These are phyloP conservation scores for Cephonodes hylas DNA, from an alignment of 2,888 invertebrate species.

Conservation along the genomic window DNA sequence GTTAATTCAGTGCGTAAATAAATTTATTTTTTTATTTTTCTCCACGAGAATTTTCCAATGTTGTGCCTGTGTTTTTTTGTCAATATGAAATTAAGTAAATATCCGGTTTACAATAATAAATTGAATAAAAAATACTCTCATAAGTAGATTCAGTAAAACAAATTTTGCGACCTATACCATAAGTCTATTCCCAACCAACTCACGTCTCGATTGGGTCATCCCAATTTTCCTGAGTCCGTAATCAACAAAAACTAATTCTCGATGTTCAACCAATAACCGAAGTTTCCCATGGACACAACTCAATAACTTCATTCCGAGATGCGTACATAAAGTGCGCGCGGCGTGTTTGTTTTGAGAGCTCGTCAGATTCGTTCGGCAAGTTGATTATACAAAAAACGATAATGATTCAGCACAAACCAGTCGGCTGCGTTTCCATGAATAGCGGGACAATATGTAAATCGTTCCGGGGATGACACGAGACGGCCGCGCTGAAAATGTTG, in stretches of 20 bases:
- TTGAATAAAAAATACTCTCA: too few species aligned
- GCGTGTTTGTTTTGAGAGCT: slow-evolving; percentile 69
- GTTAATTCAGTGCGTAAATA: too few species aligned
- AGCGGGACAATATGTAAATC: slow-evolving; percentile 75
- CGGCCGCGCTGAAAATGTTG: not conserved
- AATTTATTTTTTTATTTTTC: too few species aligned
- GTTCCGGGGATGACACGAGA: slow-evolving; percentile 45
- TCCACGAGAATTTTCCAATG: too few species aligned
- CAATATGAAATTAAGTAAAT: too few species aligned
- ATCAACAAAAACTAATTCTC: not conserved
- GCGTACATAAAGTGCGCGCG: slow-evolving; percentile 44
- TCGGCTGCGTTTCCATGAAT: slow-evolving; percentile 58
- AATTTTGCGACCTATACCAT: too few species aligned
- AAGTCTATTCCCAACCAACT: too few species aligned
- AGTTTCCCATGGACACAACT: slow-evolving; percentile 1
- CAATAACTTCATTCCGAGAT: slow-evolving; percentile 18
- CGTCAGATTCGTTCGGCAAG: slow-evolving; percentile 59
- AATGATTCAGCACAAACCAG: slow-evolving; percentile 62
- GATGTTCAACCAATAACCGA: not conserved
- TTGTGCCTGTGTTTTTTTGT: too few species aligned
- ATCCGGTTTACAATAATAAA: too few species aligned
- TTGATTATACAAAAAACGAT: slow-evolving; percentile 66
- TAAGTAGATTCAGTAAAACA: too few species aligned
- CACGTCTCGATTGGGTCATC: too few species aligned
- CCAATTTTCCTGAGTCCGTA: not conserved